Base-by-base conservation (phyloP, 2,888 invertebrate genomes). In the Amblyteles armatorius region DNA sequence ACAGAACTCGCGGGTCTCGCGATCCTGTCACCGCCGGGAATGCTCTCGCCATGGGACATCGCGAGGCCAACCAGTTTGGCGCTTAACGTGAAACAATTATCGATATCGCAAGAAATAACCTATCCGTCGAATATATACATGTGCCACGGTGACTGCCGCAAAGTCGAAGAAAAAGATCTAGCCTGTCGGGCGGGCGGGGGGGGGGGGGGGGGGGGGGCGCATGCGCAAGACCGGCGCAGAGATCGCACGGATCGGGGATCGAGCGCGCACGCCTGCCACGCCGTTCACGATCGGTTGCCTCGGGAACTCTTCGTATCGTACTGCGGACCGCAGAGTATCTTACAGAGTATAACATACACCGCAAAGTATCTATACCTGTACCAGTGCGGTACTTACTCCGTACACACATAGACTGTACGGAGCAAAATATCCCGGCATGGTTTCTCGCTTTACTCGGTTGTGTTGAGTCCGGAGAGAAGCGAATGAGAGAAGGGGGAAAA, bases 401-500 rank as follows among this genome's bases (percentile, higher is more conserved):
- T 52, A 29, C 63, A 65, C 50, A 65, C 22, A 65, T 57, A 69
- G 72, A 78, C 50, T 26, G 78, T 67, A 76, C 71, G 22, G 84
- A 79, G 84, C 76, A 76, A 82, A 79, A 52, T 76, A 85, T 82
- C 82, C 52, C 29, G 57, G 85, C 76, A 57, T 60, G 76, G 79
- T 82, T 85, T 85, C 85, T 85, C 85, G 82, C 71, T 85, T 82
- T 85, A 82, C 82, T 82, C 74, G 65, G 79, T 69, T 77, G 77
- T 40, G 77, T 33, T n/a, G 87, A 82, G 87, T 79, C 86, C 84
- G 84, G 84, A 84, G 87, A 76, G 81, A 83, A 83, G 84, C 80
- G 77, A 71, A 44, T 40, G 29, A 55, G 29, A 63, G 77, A 65
- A 68, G 80, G 73, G 77, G 91, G 90, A 87, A 90, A 90, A 92